Percentiles rank a stretch among this genome's conserved stretches.
Conservation (phyloP, 2,888 invertebrate genomes). For the Pyrocoelia pectoralis region DNA sequence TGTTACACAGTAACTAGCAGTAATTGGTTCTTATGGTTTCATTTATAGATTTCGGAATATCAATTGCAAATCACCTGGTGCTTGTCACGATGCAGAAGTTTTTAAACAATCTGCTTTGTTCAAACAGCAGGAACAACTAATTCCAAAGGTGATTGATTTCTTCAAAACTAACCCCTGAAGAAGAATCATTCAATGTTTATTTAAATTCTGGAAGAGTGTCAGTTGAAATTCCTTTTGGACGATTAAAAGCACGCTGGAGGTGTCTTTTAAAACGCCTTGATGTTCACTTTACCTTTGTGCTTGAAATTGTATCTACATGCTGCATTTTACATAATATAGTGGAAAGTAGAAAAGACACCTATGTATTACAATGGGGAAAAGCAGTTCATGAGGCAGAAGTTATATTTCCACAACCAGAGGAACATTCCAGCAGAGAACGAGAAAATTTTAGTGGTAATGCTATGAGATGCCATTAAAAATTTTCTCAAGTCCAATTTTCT, state of each 20-base stretch:
- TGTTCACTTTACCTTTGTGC: background rate
- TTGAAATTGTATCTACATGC: background rate
- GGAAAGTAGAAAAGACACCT: background rate
- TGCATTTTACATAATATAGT: background rate
- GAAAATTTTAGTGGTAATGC: no score
- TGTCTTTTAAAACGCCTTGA: constrained; percentile 2
- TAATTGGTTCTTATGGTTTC: background rate
- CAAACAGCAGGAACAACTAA: no score
- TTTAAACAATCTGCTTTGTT: background rate
- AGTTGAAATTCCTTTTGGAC: constrained; percentile 5
- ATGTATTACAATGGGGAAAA: background rate
- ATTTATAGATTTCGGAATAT: background rate
- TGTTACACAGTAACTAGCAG: constrained; percentile 4
- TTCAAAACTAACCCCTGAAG: constrained; percentile 1
- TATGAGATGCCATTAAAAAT: no score
- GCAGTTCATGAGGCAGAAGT: background rate
- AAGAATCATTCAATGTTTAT: constrained; percentile 2
- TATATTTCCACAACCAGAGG: constrained; percentile 1
- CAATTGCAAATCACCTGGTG: constrained; percentile 3
- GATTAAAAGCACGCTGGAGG: constrained; percentile 2
- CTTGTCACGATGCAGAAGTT: constrained; percentile 4
- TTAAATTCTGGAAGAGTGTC: background rate
- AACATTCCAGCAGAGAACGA: no score
- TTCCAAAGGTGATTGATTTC: background rate
- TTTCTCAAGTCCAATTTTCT: no score